A percentile compares a stretch with the other conserved stretches of the same genome.
Evolutionary conservation across 2,797 vertebrate species (phyloP).

Genomic region (Astyanax mexicanus): DNA sequence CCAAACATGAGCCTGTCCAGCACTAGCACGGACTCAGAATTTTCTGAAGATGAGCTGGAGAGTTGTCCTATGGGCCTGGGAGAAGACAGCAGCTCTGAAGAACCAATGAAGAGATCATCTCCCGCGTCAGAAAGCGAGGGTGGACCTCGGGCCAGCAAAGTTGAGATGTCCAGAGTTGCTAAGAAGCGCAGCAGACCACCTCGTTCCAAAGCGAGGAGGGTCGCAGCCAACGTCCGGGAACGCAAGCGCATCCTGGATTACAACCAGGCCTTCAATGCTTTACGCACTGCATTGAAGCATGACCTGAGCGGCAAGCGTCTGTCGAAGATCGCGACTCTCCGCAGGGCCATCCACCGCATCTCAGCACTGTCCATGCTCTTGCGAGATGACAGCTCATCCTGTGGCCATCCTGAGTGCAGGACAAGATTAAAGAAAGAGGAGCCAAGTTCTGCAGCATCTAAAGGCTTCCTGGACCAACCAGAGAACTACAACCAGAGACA

Average conservation of each 20-base stretch:
- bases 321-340: conserved; percentile 95
- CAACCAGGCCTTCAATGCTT: conserved; percentile 95
- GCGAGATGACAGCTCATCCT: conserved; percentile 42
- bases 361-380: conserved; percentile 87
- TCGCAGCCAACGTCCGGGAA: conserved; percentile 93
- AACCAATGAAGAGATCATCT: conserved; percentile 62
- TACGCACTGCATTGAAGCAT: conserved; percentile 88
- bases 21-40: conserved; percentile 64
- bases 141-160: conserved; percentile 58
- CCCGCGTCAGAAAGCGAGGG: conserved; percentile 63
- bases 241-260: conserved; percentile 96
- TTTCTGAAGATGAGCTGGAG: conserved; percentile 81
- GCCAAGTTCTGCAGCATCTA: background rate
- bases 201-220: conserved; percentile 91
- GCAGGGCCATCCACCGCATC: conserved; percentile 92
- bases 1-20: conserved; percentile 67
- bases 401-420: conserved; percentile 29
- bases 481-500: conserved; percentile 3
- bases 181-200: conserved; percentile 83
- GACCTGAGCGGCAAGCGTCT: conserved; percentile 92
- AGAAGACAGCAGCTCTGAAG: conserved; percentile 60
- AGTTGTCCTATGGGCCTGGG: conserved; percentile 60
- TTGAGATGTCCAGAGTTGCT: conserved; percentile 64
- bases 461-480: conserved; percentile 23
- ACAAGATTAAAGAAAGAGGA: background rate